Evolutionary conservation across 2,888 invertebrate species (phyloP), one percentile per base, ranked within the genome.

Genomic region (Phalera bucephala): DNA sequence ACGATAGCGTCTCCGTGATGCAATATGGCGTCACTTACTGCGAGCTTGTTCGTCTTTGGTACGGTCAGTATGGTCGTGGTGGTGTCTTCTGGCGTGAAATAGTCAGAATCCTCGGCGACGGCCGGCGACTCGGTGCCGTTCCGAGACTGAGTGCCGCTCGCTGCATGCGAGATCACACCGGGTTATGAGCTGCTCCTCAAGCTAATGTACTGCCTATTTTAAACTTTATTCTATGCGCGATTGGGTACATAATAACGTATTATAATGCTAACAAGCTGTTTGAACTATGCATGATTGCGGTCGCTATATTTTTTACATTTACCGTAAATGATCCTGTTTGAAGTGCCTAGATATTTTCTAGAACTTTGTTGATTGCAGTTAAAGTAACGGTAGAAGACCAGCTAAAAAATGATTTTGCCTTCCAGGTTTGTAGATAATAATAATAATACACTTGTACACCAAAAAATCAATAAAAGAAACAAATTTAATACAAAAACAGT

Each of bases 61-160:
- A 92, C 92, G 57, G 92, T 93, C 59, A 93, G 88, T 63, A 93
- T 92, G 50, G 93, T 92, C 55, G 93, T 93, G 62, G 91, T 91
- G 52, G 93, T 92, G 81, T 95, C 95, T 75, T 95, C 95, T 14
- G 94, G 94, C 22, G 95, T 94, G 85, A 94, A 95, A 84, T 94
- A 94, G 85, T 95, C 95, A 20, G 94, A 94, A 85, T 95, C 95
- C 46, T 94, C 94, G 48, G 91, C 93, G 47, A 82, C 71, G 58
- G 87, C 86, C 64, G 80, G 76, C 52, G 74, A 85, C 56, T 91
- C 92, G 33, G 80, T 88, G 60, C 88, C 68, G 63, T 50, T 55
- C 52, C 61, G 60, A 47, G 55, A 59, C 62, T 61, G 53, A 42
- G 55, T 53, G 44, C 58, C 72, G 60, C 58, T 57, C 62, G 68